Evolutionary conservation across 1,140 invertebrate species (phyloP), one percentile per base, ranked within the genome.

Genomic region (Chlorops oryzae): DNA sequence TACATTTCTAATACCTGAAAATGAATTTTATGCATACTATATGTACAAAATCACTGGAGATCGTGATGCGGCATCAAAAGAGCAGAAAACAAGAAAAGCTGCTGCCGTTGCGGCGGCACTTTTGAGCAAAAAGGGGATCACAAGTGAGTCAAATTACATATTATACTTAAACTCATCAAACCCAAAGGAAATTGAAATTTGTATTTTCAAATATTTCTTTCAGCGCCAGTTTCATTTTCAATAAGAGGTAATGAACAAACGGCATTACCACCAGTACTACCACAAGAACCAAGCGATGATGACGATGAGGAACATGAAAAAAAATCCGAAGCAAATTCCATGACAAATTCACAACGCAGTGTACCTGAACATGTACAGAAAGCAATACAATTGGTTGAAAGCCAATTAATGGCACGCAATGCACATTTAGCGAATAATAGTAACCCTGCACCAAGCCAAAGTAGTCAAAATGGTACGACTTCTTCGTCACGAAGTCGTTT

Each of bases 21-120:
- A 92, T 66, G 75, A 84, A 38, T 88, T 81, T 65, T 80, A 92
- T 68, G 73, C 80, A 1, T 92, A 90, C 67, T 94, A 93, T 56
- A 76, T 76, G 46, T 76, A 81, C 54, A 85, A 81, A 54, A 67
- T 78, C 27, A 70, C 63, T 2, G 63, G 58, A 6, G 64, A 65
- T 51, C 55, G 61, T 25, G 62, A 69, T 39, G 66, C 65, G 3
- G 66, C 66, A 5, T 69, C 65, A 21, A 69, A 69, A 42, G 66
- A 70, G 52, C 62, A 69, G 34, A 70, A 66, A 18, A 64, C 63
- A 0, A 57, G 60, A 17, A 62, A 61, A 35, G 59, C 59, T 4
- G 55, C 58, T 1, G 62, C 63, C 24, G 62, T 72, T 5, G 61
- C 63, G 0, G 58, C 61, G 0, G 63, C 66, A 1, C 40, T 69